phyloP scores from a whole-genome alignment of 1,140 invertebrate genomes.

The Sitobion miscanthi region DNA sequence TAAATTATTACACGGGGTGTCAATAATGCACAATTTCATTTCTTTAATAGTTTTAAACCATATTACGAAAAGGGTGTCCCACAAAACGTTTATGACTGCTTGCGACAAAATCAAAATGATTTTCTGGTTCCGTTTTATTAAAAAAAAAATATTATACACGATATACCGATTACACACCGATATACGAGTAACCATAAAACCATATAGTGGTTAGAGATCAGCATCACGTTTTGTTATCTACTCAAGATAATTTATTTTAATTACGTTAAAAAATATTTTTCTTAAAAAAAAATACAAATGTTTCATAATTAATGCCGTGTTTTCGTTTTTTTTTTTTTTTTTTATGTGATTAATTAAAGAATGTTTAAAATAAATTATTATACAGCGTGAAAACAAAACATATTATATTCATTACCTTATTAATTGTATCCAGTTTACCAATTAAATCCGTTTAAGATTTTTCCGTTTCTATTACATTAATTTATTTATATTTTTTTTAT shows the following conservation, averaged over 20 bases:
- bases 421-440: neutral
- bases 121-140: neutral
- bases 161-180: neutral
- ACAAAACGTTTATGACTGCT: neutral
- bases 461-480: neutral
- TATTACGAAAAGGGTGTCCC: neutral
- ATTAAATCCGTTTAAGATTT: neutral
- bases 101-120: neutral
- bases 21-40: conserved; percentile 30
- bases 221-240: neutral
- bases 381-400: neutral
- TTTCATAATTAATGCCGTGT: neutral
- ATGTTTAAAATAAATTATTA: no score
- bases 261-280: neutral
- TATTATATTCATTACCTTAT: neutral
- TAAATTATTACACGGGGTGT: neutral
- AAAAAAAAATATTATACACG: neutral
- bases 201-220: neutral
- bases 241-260: neutral
- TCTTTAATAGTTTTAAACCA: neutral
- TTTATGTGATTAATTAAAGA: neutral
- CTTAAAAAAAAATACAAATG: neutral
- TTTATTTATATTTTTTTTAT: neutral
- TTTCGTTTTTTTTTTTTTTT: neutral
- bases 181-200: neutral